Evolutionary conservation across 2,888 invertebrate species (phyloP).

Genomic region (Tenthredo mesomela): DNA sequence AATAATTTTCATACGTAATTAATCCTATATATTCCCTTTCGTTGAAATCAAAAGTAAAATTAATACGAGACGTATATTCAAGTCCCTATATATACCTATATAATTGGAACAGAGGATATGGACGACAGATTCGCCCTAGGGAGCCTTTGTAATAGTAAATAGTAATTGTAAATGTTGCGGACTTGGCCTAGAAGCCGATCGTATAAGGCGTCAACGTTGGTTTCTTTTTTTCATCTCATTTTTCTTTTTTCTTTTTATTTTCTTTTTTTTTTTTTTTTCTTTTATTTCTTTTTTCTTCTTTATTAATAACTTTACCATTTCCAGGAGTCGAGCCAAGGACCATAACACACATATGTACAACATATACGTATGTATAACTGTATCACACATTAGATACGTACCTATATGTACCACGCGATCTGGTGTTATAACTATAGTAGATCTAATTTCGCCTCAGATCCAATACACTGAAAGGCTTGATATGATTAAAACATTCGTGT

Average conservation of each 20-base stretch:
- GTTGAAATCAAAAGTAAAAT: background rate
- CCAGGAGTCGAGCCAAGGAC: constrained; percentile 48
- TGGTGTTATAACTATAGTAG: background rate
- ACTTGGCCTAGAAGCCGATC: constrained; percentile 48
- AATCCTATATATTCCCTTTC: background rate
- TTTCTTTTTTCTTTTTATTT: background rate
- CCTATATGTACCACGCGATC: background rate
- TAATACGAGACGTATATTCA: background rate
- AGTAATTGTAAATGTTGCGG: constrained; percentile 36
- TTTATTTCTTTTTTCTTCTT: background rate
- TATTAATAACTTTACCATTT: constrained; percentile 48
- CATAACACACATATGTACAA: constrained; percentile 4
- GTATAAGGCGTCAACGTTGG: constrained; percentile 34
- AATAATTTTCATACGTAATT: background rate
- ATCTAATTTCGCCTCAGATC: constrained; percentile 23
- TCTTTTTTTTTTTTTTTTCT: too few relatives aligned
- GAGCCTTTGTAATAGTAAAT: constrained; percentile 32
- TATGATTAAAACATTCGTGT: background rate
- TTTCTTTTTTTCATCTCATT: background rate
- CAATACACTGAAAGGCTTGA: background rate
- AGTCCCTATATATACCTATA: background rate
- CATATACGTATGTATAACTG: background rate
- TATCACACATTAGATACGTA: background rate
- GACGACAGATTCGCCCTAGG: constrained; percentile 3
- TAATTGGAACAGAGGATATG: background rate